A percentile compares a stretch with the other conserved stretches of the same genome.
Evolutionary conservation across 2,888 invertebrate genomes (phyloP).

Genomic region (Synanthedon formicaeformis): DNA sequence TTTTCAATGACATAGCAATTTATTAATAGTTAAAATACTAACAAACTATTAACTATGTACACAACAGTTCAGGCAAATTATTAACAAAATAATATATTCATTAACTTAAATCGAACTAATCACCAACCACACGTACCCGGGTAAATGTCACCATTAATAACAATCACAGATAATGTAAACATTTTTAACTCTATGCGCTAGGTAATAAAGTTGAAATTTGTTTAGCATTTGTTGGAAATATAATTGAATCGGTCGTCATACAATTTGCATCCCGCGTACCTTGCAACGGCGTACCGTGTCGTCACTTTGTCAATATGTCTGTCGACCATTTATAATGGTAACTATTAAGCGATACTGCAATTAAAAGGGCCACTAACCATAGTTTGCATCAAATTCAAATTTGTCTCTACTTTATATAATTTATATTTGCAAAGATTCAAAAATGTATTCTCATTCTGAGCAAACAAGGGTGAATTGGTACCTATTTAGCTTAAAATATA

Average conservation of each 20-base stretch:
- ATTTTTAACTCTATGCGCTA: neutral
- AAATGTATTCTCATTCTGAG: too few relatives aligned
- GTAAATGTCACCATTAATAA: neutral
- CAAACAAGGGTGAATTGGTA: too few relatives aligned
- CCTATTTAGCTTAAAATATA: too few relatives aligned
- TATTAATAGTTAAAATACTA: too few relatives aligned
- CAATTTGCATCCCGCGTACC: neutral
- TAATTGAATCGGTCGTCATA: neutral
- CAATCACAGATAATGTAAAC: neutral
- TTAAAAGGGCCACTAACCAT: neutral
- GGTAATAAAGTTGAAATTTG: neutral
- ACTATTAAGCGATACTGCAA: neutral
- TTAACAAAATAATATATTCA: neutral
- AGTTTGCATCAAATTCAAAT: too few relatives aligned
- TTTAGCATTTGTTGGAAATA: neutral
- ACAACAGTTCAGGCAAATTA: neutral
- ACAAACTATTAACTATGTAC: neutral
- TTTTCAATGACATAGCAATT: too few relatives aligned
- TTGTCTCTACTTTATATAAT: too few relatives aligned
- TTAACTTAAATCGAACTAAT: neutral
- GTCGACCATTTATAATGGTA: neutral
- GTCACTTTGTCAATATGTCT: conserved; percentile 1
- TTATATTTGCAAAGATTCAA: too few relatives aligned
- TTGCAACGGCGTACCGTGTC: neutral
- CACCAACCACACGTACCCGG: neutral